A percentile compares a stretch with the other conserved stretches of the same genome.
phyloP scores from a whole-genome alignment of 2,888 invertebrate genomes.

The Drosophila demipolita region DNA sequence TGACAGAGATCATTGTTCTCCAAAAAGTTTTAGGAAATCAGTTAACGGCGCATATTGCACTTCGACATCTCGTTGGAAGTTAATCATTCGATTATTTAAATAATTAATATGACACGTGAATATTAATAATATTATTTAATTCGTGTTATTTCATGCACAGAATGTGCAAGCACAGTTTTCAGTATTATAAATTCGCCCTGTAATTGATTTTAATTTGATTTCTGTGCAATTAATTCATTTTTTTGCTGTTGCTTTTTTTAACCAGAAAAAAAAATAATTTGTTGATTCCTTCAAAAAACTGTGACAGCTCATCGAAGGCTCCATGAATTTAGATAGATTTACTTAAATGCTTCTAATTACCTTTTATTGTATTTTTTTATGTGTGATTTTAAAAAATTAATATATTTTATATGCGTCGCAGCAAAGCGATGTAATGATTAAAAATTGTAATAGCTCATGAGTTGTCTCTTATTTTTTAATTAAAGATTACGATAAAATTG shows the following conservation, averaged over 20 bases:
- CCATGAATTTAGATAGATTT: neutral
- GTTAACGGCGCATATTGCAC: neutral
- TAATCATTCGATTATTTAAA: neutral
- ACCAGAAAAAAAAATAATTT: neutral
- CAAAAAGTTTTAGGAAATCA: neutral
- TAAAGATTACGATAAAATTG: neutral
- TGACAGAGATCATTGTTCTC: neutral
- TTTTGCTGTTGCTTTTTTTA: neutral
- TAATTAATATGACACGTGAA: neutral
- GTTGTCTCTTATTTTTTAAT: neutral
- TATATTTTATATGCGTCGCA: neutral
- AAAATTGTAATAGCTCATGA: neutral
- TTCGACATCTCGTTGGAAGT: neutral
- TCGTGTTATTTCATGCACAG: neutral
- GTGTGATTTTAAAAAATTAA: neutral
- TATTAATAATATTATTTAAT: neutral
- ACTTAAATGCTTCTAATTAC: neutral
- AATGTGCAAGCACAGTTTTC: neutral
- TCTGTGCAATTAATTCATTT: neutral
- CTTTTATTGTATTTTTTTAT: neutral
- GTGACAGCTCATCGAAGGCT: neutral
- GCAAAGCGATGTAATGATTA: neutral
- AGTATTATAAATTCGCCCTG: neutral
- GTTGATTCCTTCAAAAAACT: neutral
- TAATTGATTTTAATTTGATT: neutral